Evolutionary conservation across 1,140 invertebrate genomes (phyloP).

Genomic region (Procambarus clarkii): DNA sequence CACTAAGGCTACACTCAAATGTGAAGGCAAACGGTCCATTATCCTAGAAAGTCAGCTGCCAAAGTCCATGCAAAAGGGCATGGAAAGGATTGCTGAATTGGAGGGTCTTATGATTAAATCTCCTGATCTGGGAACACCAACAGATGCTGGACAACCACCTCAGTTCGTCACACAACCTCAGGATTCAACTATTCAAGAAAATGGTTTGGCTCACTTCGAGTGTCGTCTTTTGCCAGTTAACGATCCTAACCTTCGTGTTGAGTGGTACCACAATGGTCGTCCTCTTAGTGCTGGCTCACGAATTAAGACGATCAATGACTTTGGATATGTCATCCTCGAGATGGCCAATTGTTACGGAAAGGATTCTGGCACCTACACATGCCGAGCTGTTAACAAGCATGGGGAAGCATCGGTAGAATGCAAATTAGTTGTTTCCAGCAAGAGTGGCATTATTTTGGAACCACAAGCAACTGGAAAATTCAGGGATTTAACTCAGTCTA

Average conservation of each 20-base stretch:
- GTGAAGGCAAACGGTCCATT: constrained; percentile 88
- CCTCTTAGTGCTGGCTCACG: constrained; percentile 89
- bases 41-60: constrained; percentile 94
- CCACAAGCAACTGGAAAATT: constrained; percentile 77
- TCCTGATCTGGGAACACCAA: constrained; percentile 70
- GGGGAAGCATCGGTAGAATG: constrained; percentile 92
- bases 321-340: constrained; percentile 92
- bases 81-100: constrained; percentile 93
- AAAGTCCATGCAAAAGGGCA: constrained; percentile 93
- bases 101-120: constrained; percentile 86
- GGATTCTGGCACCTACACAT: constrained; percentile 92
- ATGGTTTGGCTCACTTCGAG: constrained; percentile 94
- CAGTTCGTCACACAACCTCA: constrained; percentile 93
- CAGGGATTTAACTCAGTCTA: constrained; percentile 84
- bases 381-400: constrained; percentile 91
- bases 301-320: constrained; percentile 94
- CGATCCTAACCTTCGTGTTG: constrained; percentile 93
- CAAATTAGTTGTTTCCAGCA: constrained; percentile 85
- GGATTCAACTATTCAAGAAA: constrained; percentile 90
- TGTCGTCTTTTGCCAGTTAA: constrained; percentile 92
- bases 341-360: constrained; percentile 90
- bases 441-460: constrained; percentile 91
- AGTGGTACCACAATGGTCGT: constrained; percentile 98
- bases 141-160: constrained; percentile 90
- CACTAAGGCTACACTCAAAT: constrained; percentile 92